Percentiles rank a stretch among this genome's conserved stretches.
Conservation (phyloP, 2,797 vertebrate species). For the Craterocephalus amniculus region DNA sequence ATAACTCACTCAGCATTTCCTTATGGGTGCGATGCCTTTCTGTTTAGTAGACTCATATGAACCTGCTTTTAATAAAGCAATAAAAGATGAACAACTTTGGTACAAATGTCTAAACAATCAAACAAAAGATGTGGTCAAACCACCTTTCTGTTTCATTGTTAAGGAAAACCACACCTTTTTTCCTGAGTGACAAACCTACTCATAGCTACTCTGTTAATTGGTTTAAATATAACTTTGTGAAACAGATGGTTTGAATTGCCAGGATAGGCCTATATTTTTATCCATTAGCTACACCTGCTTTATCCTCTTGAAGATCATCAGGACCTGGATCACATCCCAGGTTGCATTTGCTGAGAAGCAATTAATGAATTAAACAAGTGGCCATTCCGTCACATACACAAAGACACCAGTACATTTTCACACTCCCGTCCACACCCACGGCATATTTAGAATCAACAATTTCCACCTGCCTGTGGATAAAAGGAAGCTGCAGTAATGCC, state of each 20-base stretch:
- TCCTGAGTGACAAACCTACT: neutral
- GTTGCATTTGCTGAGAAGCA: too few species aligned
- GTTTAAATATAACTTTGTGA: conserved; percentile 6
- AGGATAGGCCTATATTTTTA: neutral
- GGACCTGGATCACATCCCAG: neutral
- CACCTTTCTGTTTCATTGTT: conserved; percentile 5
- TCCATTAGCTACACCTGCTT: neutral
- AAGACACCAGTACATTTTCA: neutral
- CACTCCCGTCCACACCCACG: neutral
- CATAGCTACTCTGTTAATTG: neutral
- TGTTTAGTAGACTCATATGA: neutral
- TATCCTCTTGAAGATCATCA: neutral
- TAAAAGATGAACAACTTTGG: neutral
- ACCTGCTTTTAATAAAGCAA: neutral
- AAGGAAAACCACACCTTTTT: conserved; percentile 11
- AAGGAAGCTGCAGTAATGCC: too few species aligned
- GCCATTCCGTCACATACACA: too few species aligned
- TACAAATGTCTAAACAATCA: neutral
- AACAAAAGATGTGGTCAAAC: conserved; percentile 7
- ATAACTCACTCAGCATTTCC: conserved; percentile 4
- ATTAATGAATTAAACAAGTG: too few species aligned
- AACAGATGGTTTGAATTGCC: neutral
- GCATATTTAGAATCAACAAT: neutral
- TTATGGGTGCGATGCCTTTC: neutral
- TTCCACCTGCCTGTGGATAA: neutral